Evolutionary conservation across 2,888 invertebrate genomes (phyloP).

Genomic region (Temnothorax rugatulus): DNA sequence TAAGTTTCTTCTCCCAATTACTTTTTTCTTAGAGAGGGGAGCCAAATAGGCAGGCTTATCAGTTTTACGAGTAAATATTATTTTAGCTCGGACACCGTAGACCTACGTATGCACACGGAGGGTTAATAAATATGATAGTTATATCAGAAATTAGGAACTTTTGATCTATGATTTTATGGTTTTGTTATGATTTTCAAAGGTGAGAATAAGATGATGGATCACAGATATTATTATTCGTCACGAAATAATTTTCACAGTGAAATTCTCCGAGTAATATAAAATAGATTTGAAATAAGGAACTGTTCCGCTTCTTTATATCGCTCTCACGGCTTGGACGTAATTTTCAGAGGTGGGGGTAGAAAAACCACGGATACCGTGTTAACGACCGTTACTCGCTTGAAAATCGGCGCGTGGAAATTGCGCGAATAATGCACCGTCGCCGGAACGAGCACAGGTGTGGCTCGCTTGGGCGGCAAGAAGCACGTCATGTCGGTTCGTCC

Average conservation of each 20-base stretch:
- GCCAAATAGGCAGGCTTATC: no score
- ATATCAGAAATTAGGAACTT: conserved; percentile 12
- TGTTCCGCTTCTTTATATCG: not conserved
- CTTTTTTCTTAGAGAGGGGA: no score
- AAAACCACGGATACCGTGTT: conserved; percentile 81
- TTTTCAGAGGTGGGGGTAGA: conserved; percentile 82
- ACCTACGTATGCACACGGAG: no score
- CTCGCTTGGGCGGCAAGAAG: conserved; percentile 78
- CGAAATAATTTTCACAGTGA: not conserved
- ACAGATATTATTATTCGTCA: not conserved
- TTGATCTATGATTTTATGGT: not conserved
- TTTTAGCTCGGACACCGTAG: no score
- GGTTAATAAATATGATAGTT: not conserved
- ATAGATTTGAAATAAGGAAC: conserved; percentile 10
- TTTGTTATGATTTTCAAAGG: not conserved
- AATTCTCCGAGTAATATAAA: not conserved
- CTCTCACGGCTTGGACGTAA: conserved; percentile 64
- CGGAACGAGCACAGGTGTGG: conserved; percentile 77
- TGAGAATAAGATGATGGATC: not conserved
- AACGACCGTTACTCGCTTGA: conserved; percentile 82
- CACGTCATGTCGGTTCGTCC: conserved; percentile 80
- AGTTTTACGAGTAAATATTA: no score
- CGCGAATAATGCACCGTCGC: conserved; percentile 79
- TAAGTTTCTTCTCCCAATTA: no score
- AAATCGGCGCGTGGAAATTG: conserved; percentile 82